Conservation (phyloP, 2,113 vertebrate genomes). For the Dasypus novemcinctus region DNA sequence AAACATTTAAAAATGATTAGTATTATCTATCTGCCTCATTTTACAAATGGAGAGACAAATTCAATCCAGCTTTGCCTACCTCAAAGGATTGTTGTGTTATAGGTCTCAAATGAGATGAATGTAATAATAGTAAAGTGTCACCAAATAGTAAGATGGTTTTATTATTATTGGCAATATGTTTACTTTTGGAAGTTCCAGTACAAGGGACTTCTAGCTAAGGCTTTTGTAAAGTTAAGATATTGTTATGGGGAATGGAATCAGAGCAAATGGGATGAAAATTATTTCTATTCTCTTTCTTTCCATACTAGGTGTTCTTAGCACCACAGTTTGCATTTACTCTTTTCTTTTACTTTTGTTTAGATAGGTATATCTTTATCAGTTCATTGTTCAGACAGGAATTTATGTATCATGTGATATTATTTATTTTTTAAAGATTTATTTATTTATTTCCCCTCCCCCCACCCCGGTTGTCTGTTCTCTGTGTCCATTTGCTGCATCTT, state of each 20-base stretch:
- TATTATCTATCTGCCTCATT: background rate
- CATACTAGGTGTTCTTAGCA: background rate
- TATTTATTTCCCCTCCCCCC: no score
- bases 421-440: no score
- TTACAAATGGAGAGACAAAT: slow-evolving; percentile 21
- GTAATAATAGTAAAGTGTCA: background rate
- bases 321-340: background rate
- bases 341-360: slow-evolving; percentile 24
- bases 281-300: background rate
- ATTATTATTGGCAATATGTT: background rate
- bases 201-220: background rate
- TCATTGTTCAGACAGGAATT: slow-evolving; percentile 34
- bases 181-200: background rate
- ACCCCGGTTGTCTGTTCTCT: no score
- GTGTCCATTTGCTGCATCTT: no score
- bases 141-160: slow-evolving; percentile 30
- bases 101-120: background rate
- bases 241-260: background rate
- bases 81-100: background rate
- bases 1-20: background rate
- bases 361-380: background rate
- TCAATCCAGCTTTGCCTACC: background rate
- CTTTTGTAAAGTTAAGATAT: background rate
- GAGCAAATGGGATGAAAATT: background rate
- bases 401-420: background rate